phyloP scores from a whole-genome alignment of 1,140 invertebrate species.

The Cephus cinctus region DNA sequence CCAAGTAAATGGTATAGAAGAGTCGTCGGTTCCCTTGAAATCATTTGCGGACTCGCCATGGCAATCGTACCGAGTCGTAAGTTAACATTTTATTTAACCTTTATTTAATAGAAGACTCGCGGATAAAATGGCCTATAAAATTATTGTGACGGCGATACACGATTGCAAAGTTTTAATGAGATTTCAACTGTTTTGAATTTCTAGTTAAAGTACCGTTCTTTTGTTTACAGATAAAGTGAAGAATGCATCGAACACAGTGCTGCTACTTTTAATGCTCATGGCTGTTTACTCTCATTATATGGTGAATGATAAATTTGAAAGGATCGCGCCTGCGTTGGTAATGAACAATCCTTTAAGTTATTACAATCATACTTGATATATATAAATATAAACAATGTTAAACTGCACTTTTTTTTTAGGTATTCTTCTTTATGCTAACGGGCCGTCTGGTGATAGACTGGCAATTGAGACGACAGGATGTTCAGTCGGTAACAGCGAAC shows the following conservation, averaged over 20 bases:
- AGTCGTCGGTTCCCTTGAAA: slow-evolving; percentile 83
- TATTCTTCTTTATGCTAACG: slow-evolving; percentile 94
- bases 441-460: slow-evolving; percentile 83
- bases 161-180: no score
- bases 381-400: background rate
- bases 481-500: slow-evolving; percentile 40
- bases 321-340: slow-evolving; percentile 85
- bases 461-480: slow-evolving; percentile 57
- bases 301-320: slow-evolving; percentile 90
- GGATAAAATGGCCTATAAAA: no score
- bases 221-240: slow-evolving; percentile 86
- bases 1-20: slow-evolving; percentile 92
- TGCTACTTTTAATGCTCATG: slow-evolving; percentile 81
- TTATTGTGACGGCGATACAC: no score
- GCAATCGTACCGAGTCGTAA: slow-evolving; percentile 86
- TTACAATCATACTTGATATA: slow-evolving; percentile 6
- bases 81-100: slow-evolving; percentile 35
- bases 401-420: slow-evolving; percentile 43
- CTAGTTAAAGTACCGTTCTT: no score
- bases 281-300: slow-evolving; percentile 91
- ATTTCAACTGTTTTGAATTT: no score
- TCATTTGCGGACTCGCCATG: slow-evolving; percentile 85
- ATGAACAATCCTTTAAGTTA: slow-evolving; percentile 8
- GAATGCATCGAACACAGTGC: slow-evolving; percentile 80
- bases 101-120: slow-evolving; percentile 1